Evolutionary conservation across 2,113 vertebrate species (phyloP).

Genomic region (Chlorodrepanis virens): DNA sequence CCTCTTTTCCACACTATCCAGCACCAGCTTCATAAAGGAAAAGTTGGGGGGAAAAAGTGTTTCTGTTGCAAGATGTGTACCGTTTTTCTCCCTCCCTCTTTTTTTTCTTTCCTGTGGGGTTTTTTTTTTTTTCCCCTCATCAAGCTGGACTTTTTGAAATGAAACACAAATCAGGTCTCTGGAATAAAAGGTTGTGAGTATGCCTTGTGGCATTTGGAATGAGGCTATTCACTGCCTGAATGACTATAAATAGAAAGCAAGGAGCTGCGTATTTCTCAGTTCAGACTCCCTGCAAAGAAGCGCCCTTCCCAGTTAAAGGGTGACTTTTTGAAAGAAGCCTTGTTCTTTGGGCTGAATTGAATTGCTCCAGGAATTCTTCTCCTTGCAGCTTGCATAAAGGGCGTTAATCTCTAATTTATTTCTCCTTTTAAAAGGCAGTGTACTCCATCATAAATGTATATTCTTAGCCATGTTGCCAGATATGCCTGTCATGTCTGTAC

Average conservation of each 20-base stretch:
- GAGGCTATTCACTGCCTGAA: constrained; percentile 80
- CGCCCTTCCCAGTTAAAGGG: constrained; percentile 63
- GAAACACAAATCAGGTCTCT: constrained; percentile 75
- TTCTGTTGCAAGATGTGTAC: background rate
- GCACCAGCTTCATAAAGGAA: background rate
- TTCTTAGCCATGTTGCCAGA: background rate
- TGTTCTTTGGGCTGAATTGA: constrained; percentile 66
- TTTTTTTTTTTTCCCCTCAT: background rate
- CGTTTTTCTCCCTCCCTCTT: background rate
- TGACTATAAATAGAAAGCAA: constrained; percentile 78
- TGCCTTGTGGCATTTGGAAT: constrained; percentile 79
- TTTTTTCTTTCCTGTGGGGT: background rate
- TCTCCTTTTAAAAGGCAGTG: constrained; percentile 14
- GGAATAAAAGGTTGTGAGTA: constrained; percentile 73
- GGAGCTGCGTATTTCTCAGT: constrained; percentile 62
- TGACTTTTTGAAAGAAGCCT: constrained; percentile 71
- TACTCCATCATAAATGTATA: constrained; percentile 24
- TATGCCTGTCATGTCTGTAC: background rate
- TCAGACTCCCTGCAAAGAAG: constrained; percentile 59
- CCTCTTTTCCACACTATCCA: background rate
- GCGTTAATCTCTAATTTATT: constrained; percentile 59
- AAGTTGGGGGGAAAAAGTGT: background rate
- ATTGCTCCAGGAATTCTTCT: constrained; percentile 56
- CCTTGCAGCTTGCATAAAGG: constrained; percentile 37
- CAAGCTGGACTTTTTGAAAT: constrained; percentile 60